Evolutionary conservation across 1,140 invertebrate species (phyloP).

Genomic region (Neuroterus valhalla): DNA sequence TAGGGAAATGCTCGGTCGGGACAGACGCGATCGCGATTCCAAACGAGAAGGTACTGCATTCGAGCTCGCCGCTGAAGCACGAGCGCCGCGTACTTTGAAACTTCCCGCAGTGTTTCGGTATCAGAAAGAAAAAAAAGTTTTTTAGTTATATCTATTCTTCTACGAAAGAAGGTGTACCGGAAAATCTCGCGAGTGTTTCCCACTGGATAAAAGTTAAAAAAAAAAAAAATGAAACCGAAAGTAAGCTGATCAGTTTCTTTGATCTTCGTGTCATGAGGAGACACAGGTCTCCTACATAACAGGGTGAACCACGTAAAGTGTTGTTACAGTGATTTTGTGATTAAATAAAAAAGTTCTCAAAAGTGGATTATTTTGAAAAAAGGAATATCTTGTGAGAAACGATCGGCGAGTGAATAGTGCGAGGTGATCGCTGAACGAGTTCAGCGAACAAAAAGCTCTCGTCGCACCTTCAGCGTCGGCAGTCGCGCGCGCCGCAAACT

Average conservation of each 20-base stretch:
- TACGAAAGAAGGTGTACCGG: not conserved
- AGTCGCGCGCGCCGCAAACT: constrained; percentile 7
- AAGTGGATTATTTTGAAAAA: constrained; percentile 12
- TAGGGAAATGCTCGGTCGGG: constrained; percentile 58
- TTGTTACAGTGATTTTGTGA: not conserved
- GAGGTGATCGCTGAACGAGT: not conserved
- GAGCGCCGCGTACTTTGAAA: constrained; percentile 8
- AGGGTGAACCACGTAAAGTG: not conserved
- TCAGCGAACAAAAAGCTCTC: constrained; percentile 6
- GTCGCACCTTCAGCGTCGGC: constrained; percentile 44
- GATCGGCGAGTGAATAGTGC: not conserved
- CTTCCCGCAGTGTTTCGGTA: not conserved
- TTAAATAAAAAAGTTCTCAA: not conserved
- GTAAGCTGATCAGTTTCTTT: constrained; percentile 2
- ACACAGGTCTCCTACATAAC: not conserved
- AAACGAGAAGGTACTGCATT: constrained; percentile 53
- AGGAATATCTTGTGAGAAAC: not conserved
- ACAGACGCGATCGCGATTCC: constrained; percentile 73
- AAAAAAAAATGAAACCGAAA: constrained; percentile 20
- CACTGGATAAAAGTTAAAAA: not conserved
- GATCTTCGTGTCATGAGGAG: constrained; percentile 5
- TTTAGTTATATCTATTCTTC: not conserved
- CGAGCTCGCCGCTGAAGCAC: not conserved
- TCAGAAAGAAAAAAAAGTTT: not conserved
- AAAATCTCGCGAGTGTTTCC: not conserved